These are phyloP conservation scores for Thymelicus lineola DNA, from an alignment of 2,888 invertebrate species.

Conservation along the genomic window DNA sequence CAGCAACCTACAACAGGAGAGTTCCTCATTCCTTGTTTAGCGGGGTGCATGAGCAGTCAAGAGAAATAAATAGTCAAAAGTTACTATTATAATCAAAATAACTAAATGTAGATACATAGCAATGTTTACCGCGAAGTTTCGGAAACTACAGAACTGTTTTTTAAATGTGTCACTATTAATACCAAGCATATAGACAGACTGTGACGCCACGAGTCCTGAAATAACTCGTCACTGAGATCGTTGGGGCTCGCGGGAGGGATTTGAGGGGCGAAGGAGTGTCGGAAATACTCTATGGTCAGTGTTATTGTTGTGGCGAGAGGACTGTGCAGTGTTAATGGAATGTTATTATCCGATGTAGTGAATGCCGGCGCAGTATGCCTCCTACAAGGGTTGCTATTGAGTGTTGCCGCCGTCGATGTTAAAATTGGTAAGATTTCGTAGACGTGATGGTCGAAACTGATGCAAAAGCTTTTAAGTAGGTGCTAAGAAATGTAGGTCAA, in stretches of 20 bases:
- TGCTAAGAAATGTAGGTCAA: background rate
- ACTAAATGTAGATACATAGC: no score
- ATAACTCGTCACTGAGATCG: background rate
- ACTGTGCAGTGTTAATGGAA: background rate
- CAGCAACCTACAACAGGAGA: no score
- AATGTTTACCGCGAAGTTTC: background rate
- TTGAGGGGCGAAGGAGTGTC: background rate
- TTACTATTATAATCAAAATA: no score
- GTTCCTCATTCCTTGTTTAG: no score
- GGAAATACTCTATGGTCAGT: background rate
- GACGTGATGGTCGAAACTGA: background rate
- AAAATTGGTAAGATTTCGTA: background rate
- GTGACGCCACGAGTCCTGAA: slow-evolving; percentile 3
- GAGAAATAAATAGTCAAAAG: no score
- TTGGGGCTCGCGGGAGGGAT: background rate
- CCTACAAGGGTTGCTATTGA: background rate
- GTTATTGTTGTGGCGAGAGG: background rate
- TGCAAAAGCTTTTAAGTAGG: background rate
- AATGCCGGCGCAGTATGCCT: background rate
- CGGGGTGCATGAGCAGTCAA: no score
- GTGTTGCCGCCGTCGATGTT: background rate
- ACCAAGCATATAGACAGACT: slow-evolving; percentile 2
- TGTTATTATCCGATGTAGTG: background rate
- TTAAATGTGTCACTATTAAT: slow-evolving; percentile 3
- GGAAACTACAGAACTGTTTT: background rate